Evolutionary conservation across 2,797 vertebrate genomes (phyloP).

Genomic region (Vultur gryphus): DNA sequence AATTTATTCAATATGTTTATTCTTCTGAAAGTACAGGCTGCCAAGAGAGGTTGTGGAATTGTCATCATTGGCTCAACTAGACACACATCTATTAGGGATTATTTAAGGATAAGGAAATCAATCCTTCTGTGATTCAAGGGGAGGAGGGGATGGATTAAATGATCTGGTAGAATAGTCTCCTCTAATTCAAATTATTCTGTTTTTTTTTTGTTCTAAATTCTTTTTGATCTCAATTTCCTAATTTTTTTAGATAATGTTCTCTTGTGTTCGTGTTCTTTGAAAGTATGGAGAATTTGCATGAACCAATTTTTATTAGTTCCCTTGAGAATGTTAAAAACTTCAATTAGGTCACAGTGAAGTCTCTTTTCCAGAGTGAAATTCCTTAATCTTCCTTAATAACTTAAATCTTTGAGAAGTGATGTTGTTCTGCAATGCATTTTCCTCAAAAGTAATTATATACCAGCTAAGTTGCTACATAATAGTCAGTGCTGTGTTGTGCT

Average conservation of each 20-base stretch:
- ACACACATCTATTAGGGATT: slow-evolving; percentile 51
- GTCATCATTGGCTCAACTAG: slow-evolving; percentile 56
- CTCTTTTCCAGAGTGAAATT: slow-evolving; percentile 71
- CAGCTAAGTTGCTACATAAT: slow-evolving; percentile 50
- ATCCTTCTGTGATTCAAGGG: slow-evolving; percentile 13
- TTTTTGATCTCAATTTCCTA: slow-evolving; percentile 59
- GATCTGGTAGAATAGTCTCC: neutral
- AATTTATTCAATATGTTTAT: slow-evolving; percentile 64
- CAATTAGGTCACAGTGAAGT: slow-evolving; percentile 71
- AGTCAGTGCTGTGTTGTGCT: slow-evolving; percentile 38
- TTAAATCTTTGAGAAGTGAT: slow-evolving; percentile 67
- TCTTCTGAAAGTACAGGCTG: slow-evolving; percentile 36
- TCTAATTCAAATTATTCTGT: slow-evolving; percentile 33
- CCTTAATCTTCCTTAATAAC: slow-evolving; percentile 73
- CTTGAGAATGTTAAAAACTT: slow-evolving; percentile 68
- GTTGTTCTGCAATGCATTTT: slow-evolving; percentile 63
- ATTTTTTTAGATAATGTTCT: slow-evolving; percentile 49
- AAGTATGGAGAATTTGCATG: slow-evolving; percentile 66
- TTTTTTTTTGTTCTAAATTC: neutral
- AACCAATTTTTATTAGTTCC: slow-evolving; percentile 69
- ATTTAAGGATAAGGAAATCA: slow-evolving; percentile 62
- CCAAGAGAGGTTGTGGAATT: slow-evolving; percentile 50
- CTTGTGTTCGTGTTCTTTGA: slow-evolving; percentile 52
- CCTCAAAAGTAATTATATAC: slow-evolving; percentile 68
- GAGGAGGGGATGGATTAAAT: slow-evolving; percentile 1